Conservation (phyloP, 2,888 invertebrate species). For the Eilema caniola region DNA sequence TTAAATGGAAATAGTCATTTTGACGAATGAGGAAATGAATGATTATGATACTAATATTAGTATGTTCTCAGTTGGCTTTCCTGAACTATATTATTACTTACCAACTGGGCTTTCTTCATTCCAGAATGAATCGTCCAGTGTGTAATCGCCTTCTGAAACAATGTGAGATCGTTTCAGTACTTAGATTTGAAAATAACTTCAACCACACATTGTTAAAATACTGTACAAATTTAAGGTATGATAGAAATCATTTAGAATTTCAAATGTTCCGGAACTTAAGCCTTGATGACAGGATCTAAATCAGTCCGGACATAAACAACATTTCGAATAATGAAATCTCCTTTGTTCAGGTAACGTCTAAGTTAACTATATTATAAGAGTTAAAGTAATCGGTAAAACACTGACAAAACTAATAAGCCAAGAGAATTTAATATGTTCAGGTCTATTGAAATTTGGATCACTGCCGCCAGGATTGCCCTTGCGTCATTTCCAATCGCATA, state of each 20-base stretch:
- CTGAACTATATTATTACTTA: conserved; percentile 82
- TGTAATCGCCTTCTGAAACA: conserved; percentile 96
- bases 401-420: not conserved
- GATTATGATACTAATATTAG: not conserved
- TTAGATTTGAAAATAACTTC: not conserved
- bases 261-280: not conserved
- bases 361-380: too few relatives aligned
- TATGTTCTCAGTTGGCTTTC: conserved; percentile 7
- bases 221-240: not conserved
- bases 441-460: too few relatives aligned
- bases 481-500: too few relatives aligned
- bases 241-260: not conserved
- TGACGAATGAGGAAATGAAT: not conserved
- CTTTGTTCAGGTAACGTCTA: not conserved
- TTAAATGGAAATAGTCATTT: not conserved
- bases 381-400: too few relatives aligned
- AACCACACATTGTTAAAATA: not conserved
- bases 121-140: conserved; percentile 97
- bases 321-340: not conserved
- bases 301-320: not conserved
- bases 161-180: conserved; percentile 33
- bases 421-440: too few relatives aligned
- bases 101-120: conserved; percentile 97
- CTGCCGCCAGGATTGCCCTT: too few relatives aligned
- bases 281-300: not conserved